Base-by-base conservation (phyloP, 1,140 invertebrate species). In the Rhopalosiphum maidis region DNA sequence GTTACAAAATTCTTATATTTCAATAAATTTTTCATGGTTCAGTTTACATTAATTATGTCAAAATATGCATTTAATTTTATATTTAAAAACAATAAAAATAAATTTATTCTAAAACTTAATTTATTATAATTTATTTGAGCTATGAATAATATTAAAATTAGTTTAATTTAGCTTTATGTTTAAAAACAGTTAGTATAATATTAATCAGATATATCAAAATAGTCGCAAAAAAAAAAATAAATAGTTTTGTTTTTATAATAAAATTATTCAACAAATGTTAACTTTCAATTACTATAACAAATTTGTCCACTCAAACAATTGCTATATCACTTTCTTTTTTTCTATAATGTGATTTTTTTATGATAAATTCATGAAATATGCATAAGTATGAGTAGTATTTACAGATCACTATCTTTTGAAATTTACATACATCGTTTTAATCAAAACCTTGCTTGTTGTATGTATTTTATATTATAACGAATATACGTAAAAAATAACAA, bases 361-460 rank as follows among this genome's bases (percentile, higher is more conserved):
- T 35, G n/a, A 89, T 54, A 54, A 89, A 54, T 51, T 89, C n/a
- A 89, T 89, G 87, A 89, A 89, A 89, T 89, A 89, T 89, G 46
- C 87, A 89, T 89, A 48, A 89, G 48, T 22, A 37, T 30, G 85
- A 48, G n/a, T 23, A 54, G n/a, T 22, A 54, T 46, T 41, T 43
- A 21, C 41, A 54, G 8, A 89, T 23, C 25, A n/a, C 18, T 35
- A 86, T 54, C 30, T 35, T 89, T 54, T 54, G n/a, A 15, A 2
- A 11, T 46, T 48, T 89, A 37, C 87, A 35, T 37, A 23, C n/a
- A 7, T 6, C 18, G n/a, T 51, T 89, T 54, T 89, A 89, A 89
- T 89, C 87, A 89, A 89, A 37, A 54, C 35, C n/a, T 35, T 35
- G 23, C n/a, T 37, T 0, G 0, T 54, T 15, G 46, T 21, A 88